Evolutionary conservation across 2,888 invertebrate genomes (phyloP).

Genomic region (Phania funesta): DNA sequence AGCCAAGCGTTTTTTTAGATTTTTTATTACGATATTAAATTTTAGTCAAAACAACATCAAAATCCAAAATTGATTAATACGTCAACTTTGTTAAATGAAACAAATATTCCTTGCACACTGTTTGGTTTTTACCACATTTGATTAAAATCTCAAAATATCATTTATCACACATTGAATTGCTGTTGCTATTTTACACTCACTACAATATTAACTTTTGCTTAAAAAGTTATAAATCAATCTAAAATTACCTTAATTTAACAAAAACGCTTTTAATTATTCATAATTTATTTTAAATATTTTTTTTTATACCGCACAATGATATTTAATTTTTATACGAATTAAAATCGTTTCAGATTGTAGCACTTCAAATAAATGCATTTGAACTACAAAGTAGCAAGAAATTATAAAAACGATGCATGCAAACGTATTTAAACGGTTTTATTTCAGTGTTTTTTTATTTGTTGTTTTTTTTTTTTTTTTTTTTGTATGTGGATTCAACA

Average conservation of each 20-base stretch:
- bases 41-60: too few species aligned
- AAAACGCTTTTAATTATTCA: slow-evolving; percentile 20
- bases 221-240: slow-evolving; percentile 23
- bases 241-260: slow-evolving; percentile 9
- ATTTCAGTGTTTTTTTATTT: slow-evolving; percentile 3
- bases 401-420: slow-evolving; percentile 34
- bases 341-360: slow-evolving; percentile 32
- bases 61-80: too few species aligned
- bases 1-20: too few species aligned
- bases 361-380: slow-evolving; percentile 44
- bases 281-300: not conserved
- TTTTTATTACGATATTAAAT: too few species aligned
- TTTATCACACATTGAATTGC: not conserved
- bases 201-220: slow-evolving; percentile 2
- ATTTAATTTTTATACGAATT: not conserved
- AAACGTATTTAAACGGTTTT: slow-evolving; percentile 47
- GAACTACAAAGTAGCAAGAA: not conserved
- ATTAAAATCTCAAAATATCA: slow-evolving; percentile 1
- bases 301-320: not conserved
- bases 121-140: not conserved
- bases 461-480: not conserved
- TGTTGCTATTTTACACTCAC: slow-evolving; percentile 7
- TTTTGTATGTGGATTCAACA: slow-evolving; percentile 16
- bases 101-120: too few species aligned
- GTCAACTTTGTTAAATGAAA: too few species aligned